Evolutionary conservation across 2,113 vertebrate genomes (phyloP).

Genomic region (Hippocampus barbouri): DNA sequence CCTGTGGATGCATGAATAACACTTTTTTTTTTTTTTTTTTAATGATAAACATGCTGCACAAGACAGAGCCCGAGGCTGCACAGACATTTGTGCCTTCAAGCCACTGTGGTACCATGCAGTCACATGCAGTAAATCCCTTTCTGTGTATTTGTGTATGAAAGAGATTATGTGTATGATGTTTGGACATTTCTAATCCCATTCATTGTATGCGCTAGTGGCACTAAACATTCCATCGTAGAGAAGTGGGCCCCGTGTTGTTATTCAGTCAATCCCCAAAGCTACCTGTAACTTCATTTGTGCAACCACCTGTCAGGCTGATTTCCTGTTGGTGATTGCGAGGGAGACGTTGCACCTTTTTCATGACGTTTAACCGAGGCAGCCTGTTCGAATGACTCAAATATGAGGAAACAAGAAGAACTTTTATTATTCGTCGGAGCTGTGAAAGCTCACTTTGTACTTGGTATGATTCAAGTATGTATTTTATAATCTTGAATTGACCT

Average conservation of each 20-base stretch:
- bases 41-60: not conserved
- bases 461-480: no score
- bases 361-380: not conserved
- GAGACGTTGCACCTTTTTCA: not conserved
- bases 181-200: constrained; percentile 13
- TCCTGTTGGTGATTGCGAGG: not conserved
- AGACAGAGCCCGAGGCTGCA: not conserved
- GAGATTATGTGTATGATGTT: constrained; percentile 1
- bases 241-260: constrained; percentile 1
- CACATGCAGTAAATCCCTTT: constrained; percentile 20
- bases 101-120: constrained; percentile 3
- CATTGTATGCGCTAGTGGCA: constrained; percentile 10
- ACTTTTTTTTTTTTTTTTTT: no score
- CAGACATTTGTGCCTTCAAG: not conserved
- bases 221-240: constrained; percentile 30
- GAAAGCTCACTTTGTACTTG: not conserved
- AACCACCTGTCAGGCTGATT: not conserved
- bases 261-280: not conserved
- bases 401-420: no score
- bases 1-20: not conserved
- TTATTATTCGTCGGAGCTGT: no score
- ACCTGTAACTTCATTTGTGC: not conserved
- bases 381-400: not conserved
- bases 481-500: no score
- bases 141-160: constrained; percentile 4